A percentile compares a stretch with the other conserved stretches of the same genome.
Evolutionary conservation across 2,797 vertebrate genomes (phyloP).

Genomic region (Melanotaenia parkinsoni): DNA sequence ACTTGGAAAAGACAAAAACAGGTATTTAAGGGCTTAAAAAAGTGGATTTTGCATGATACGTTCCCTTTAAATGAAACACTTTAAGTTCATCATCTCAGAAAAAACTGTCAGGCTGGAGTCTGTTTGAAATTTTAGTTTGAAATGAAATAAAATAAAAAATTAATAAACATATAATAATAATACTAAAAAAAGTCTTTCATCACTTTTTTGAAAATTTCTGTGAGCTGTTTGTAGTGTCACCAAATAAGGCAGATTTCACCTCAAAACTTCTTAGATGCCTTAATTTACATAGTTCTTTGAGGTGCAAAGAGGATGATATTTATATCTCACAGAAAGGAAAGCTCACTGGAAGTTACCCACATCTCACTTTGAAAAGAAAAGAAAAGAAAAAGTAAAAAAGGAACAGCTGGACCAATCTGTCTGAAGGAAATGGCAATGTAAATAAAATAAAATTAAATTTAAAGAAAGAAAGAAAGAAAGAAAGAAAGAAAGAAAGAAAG

Average conservation of each 20-base stretch:
- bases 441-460: no score
- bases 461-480: no score
- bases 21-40: no score
- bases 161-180: no score
- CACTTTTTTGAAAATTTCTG: neutral
- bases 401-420: neutral
- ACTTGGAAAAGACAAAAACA: no score
- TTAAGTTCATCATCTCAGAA: neutral
- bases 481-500: no score
- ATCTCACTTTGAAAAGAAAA: neutral
- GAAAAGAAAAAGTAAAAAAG: neutral
- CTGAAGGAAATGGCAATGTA: no score
- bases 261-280: neutral
- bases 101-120: neutral
- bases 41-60: no score
- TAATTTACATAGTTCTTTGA: constrained; percentile 3
- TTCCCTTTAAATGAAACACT: neutral
- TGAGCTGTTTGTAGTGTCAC: neutral
- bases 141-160: no score
- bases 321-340: neutral
- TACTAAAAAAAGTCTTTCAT: neutral
- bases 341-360: neutral
- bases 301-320: constrained; percentile 1
- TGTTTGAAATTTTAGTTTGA: no score
- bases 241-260: neutral